A percentile compares a stretch with the other conserved stretches of the same genome.
Evolutionary conservation across 1,140 invertebrate species (phyloP).

Genomic region (Papilio xuthus): DNA sequence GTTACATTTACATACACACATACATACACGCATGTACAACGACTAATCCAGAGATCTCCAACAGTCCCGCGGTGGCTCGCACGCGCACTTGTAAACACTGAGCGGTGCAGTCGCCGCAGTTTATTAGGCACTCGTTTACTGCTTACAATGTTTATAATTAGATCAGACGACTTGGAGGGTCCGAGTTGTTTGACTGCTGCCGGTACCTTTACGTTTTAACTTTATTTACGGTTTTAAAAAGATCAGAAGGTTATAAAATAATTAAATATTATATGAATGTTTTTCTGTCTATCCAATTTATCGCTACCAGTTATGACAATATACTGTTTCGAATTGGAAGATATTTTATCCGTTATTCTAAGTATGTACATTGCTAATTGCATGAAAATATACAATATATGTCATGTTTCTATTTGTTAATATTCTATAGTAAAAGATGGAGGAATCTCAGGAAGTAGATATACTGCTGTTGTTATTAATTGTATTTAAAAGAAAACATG

Average conservation of each 20-base stretch:
- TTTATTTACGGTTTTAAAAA: slow-evolving; percentile 3
- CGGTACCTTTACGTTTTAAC: not conserved
- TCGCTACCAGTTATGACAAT: not conserved
- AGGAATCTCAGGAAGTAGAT: too few relatives aligned
- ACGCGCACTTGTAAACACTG: not conserved
- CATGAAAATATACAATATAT: too few relatives aligned
- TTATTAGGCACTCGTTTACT: not conserved
- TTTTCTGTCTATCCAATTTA: not conserved
- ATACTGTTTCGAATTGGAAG: not conserved
- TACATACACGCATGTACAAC: too few relatives aligned
- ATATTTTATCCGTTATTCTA: too few relatives aligned
- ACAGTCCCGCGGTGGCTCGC: too few relatives aligned
- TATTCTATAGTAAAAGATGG: too few relatives aligned
- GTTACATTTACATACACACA: too few relatives aligned
- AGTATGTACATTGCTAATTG: too few relatives aligned
- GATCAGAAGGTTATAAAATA: not conserved
- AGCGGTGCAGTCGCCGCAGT: not conserved
- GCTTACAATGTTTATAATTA: slow-evolving; percentile 2
- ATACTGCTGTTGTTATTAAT: too few relatives aligned
- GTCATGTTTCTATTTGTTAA: too few relatives aligned
- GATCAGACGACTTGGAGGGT: not conserved
- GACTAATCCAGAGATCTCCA: too few relatives aligned
- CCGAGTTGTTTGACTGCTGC: not conserved
- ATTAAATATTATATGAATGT: not conserved
- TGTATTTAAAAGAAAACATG: not conserved